phyloP scores from a whole-genome alignment of 2,797 vertebrate genomes.

The Serranus cabrilla region DNA sequence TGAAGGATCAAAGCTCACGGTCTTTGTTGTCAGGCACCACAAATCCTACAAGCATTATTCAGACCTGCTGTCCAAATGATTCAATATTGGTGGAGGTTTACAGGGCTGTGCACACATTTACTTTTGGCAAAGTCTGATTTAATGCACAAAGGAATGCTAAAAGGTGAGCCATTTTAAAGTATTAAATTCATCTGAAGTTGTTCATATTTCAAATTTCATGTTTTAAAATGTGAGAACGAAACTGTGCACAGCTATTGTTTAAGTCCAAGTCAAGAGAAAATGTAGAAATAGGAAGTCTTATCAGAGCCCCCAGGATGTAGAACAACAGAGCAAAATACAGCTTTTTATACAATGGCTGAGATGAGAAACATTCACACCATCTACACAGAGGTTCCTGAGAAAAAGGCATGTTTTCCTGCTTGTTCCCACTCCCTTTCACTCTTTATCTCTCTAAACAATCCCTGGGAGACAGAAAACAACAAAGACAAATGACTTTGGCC shows the following conservation, averaged over 20 bases:
- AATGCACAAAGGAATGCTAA: not conserved
- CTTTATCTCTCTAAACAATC: slow-evolving; percentile 67
- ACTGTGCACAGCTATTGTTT: slow-evolving; percentile 21
- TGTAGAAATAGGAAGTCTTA: not conserved
- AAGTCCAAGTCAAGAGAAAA: not conserved
- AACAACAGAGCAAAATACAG: slow-evolving; percentile 35
- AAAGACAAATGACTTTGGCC: slow-evolving; percentile 80
- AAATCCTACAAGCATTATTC: slow-evolving; percentile 30
- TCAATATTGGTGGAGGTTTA: slow-evolving; percentile 44
- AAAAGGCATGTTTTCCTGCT: slow-evolving; percentile 35
- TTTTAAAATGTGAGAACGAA: slow-evolving; percentile 28
- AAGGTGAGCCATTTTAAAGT: not conserved
- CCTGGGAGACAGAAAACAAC: slow-evolving; percentile 70
- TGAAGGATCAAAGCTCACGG: slow-evolving; percentile 40
- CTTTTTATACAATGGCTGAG: slow-evolving; percentile 42
- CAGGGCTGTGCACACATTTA: slow-evolving; percentile 9
- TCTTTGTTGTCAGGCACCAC: slow-evolving; percentile 30
- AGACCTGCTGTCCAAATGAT: slow-evolving; percentile 45
- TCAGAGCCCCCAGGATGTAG: slow-evolving; percentile 19
- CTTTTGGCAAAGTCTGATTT: slow-evolving; percentile 16
- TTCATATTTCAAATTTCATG: slow-evolving; percentile 6
- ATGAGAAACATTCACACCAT: slow-evolving; percentile 60
- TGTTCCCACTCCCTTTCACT: slow-evolving; percentile 47
- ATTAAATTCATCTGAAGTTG: not conserved
- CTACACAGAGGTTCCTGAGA: slow-evolving; percentile 47